phyloP scores from a whole-genome alignment of 2,797 vertebrate species.

The Protonibea diacanthus region DNA sequence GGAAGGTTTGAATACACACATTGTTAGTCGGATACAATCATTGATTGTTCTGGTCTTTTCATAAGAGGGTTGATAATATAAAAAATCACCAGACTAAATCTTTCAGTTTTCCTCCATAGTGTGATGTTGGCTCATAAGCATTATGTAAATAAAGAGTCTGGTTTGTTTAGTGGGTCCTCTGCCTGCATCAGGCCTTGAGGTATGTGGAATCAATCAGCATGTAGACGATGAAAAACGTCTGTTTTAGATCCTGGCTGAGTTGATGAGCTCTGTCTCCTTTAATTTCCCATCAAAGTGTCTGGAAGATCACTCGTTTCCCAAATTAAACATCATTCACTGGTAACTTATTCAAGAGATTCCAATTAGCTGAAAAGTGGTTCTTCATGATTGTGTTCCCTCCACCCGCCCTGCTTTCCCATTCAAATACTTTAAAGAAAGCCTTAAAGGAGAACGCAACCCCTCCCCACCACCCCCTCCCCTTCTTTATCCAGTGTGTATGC shows the following conservation, averaged over 20 bases:
- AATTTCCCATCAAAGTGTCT: constrained; percentile 91
- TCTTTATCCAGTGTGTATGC: constrained; percentile 72
- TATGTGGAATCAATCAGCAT: constrained; percentile 45
- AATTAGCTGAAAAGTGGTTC: constrained; percentile 91
- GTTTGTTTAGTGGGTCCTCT: constrained; percentile 7
- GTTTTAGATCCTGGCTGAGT: constrained; percentile 85
- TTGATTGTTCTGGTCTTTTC: neutral
- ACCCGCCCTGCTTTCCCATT: constrained; percentile 59
- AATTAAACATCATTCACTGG: constrained; percentile 93
- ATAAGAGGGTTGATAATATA: neutral
- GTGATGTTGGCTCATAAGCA: neutral
- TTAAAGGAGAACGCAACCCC: constrained; percentile 69
- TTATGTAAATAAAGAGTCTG: neutral
- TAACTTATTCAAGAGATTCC: constrained; percentile 91
- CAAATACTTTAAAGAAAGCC: constrained; percentile 87
- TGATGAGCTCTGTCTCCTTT: constrained; percentile 89
- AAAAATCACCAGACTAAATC: neutral
- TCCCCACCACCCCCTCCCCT: constrained; percentile 48
- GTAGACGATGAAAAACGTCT: constrained; percentile 32
- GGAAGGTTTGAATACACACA: neutral
- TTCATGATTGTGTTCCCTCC: constrained; percentile 86
- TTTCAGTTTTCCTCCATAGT: neutral
- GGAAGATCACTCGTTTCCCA: constrained; percentile 89
- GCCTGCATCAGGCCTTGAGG: constrained; percentile 4
- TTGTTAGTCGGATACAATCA: neutral